Evolutionary conservation across 2,888 invertebrate species (phyloP).

Genomic region (Ommatoiulus sabulosus): DNA sequence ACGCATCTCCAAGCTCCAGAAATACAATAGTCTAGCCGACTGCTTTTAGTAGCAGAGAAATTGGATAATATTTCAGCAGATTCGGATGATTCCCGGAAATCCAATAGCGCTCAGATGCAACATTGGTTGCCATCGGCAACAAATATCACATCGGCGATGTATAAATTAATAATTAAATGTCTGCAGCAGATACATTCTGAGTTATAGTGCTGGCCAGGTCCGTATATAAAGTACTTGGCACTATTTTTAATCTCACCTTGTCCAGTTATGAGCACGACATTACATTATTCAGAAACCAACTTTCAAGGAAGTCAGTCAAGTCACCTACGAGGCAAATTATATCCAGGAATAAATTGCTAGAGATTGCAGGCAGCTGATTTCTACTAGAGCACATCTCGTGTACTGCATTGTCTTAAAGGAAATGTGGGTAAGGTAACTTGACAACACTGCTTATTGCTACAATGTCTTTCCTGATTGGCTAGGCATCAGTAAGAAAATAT

Average conservation of each 20-base stretch:
- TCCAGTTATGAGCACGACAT: not conserved
- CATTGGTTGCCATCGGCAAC: not conserved
- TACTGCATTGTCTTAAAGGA: too few species aligned
- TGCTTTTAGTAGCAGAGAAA: not conserved
- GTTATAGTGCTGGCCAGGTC: not conserved
- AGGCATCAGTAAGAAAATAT: too few species aligned
- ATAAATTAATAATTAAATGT: slow-evolving; percentile 29
- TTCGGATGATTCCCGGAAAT: slow-evolving; percentile 32
- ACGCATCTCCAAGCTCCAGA: not conserved
- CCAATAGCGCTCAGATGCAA: slow-evolving; percentile 11
- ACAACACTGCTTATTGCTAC: too few species aligned
- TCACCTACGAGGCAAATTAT: too few species aligned
- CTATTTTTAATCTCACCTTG: not conserved
- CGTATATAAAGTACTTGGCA: not conserved
- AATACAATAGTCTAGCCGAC: not conserved
- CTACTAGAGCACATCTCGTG: too few species aligned
- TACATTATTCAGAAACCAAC: too few species aligned
- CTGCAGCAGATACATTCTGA: not conserved
- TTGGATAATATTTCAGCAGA: not conserved
- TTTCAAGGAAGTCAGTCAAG: too few species aligned
- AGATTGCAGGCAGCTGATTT: too few species aligned
- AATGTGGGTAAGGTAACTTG: too few species aligned
- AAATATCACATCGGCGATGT: not conserved
- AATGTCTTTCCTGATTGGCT: too few species aligned
- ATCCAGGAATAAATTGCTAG: too few species aligned